Percentiles rank a stretch among this genome's conserved stretches.
phyloP scores from a whole-genome alignment of 2,888 invertebrate genomes.

The Agrochola lychnidis region DNA sequence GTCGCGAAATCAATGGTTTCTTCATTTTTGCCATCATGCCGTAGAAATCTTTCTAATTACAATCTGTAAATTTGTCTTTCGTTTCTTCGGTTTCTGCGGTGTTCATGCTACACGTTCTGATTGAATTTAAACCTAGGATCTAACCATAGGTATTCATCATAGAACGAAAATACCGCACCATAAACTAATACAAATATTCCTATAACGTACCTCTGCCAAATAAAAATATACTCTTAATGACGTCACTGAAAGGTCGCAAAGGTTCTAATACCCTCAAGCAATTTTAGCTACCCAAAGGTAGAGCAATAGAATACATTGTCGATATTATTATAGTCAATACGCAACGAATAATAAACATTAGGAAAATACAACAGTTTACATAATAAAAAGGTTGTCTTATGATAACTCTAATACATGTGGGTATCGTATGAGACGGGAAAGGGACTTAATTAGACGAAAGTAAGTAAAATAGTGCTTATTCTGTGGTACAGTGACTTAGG shows the following conservation, averaged over 20 bases:
- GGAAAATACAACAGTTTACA: slow-evolving; percentile 17
- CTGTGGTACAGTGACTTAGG: neutral
- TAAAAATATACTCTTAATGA: slow-evolving; percentile 8
- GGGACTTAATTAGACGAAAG: slow-evolving; percentile 17
- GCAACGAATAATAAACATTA: slow-evolving; percentile 4
- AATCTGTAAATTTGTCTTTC: no score
- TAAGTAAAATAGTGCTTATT: slow-evolving; percentile 4
- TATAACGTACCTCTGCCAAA: neutral
- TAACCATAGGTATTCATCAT: no score
- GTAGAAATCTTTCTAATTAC: no score
- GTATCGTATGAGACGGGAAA: neutral
- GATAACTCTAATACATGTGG: neutral
- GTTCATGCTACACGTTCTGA: no score
- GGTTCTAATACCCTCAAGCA: neutral
- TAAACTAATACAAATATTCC: neutral
- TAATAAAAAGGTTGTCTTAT: slow-evolving; percentile 22
- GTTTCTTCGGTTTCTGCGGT: no score
- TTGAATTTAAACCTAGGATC: no score
- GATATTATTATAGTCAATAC: slow-evolving; percentile 23
- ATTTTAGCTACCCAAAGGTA: neutral
- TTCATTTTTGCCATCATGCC: no score
- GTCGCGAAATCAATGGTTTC: no score
- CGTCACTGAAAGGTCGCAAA: neutral
- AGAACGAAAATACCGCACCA: neutral
- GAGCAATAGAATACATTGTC: slow-evolving; percentile 2